Evolutionary conservation across 2,113 vertebrate genomes (phyloP), one percentile per base, ranked within the genome.

Genomic region (Apteryx mantelli): DNA sequence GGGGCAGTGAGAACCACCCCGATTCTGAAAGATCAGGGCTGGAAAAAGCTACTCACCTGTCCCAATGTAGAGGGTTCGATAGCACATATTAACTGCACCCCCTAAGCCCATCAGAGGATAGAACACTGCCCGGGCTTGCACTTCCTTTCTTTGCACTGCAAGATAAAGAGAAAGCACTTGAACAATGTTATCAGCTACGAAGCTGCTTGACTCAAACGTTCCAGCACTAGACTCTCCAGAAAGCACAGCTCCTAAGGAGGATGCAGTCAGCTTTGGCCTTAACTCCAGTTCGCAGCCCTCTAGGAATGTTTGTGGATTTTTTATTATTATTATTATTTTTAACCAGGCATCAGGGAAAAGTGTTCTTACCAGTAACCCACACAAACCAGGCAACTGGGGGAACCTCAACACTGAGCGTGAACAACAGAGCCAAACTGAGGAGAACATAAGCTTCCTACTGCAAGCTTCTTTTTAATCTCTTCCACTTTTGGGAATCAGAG

Each of bases 61-160:
- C 98, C 99, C 99, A 84, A 99, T 99, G 98, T 99, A 99, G 96
- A 99, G 98, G 70, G 99, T 99, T 96, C 99, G 98, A 91, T 99
- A 99, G 97, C 99, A 99, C 99, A 99, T 99, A 97, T 98, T 99
- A 87, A 99, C 98, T 71, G 99, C 98, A 71, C 98, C 98, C 92
- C 99, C 99, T 93, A 98, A 98, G 91, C 99, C 99, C 91, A 99
- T 98, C 73, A 99, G 98, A 16, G 99, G 99, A 96, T 99, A 99
- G 97, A 99, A 99, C 77, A 99, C 99, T 0, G 99, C 99, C 97
- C 99, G 98, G 82, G 99, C 99, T 95, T 99, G 99, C 89, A 99
- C 99, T 85, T 99, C 98, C 94, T 98, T 99, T 95, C 97, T 99
- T 96, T 98, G 98, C 73, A 97, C 99, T 99, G 97, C n/a, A 95